These are phyloP conservation scores for Achlya flavicornis DNA, from an alignment of 2,888 invertebrate genomes.

Conservation along the genomic window DNA sequence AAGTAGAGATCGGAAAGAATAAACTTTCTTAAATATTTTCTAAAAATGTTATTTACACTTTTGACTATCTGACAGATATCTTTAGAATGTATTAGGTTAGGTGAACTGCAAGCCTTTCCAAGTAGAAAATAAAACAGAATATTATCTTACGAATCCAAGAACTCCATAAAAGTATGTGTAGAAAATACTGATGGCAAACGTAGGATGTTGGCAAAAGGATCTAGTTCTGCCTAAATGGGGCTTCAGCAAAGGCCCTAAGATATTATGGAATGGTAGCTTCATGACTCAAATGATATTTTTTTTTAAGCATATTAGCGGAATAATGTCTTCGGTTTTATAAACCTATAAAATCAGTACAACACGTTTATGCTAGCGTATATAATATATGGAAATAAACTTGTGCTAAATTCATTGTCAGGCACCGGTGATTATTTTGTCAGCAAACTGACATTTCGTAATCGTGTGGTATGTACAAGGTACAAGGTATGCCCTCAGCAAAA, in stretches of 20 bases:
- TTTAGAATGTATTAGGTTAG: no score
- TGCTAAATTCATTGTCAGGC: not conserved
- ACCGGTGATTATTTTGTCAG: not conserved
- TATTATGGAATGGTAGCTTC: conserved; percentile 64
- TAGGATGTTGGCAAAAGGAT: conserved; percentile 56
- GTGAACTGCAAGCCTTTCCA: no score
- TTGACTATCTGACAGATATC: no score
- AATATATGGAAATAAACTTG: not conserved
- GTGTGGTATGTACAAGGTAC: no score
- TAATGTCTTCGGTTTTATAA: not conserved
- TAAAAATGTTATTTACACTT: no score
- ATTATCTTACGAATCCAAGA: conserved; percentile 61
- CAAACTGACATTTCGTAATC: no score
- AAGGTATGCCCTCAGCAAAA: no score
- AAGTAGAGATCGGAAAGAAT: no score
- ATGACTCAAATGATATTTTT: conserved; percentile 38
- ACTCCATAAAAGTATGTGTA: conserved; percentile 62
- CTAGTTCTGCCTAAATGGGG: conserved; percentile 53
- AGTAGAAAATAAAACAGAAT: not conserved
- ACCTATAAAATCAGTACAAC: not conserved
- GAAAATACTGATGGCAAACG: conserved; percentile 52
- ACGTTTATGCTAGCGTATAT: not conserved
- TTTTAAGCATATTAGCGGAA: conserved; percentile 20
- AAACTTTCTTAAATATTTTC: no score
- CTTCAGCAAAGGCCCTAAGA: conserved; percentile 59